A percentile compares a stretch with the other conserved stretches of the same genome.
Evolutionary conservation across 2,113 vertebrate species (phyloP).

Genomic region (Pluvialis apricaria): DNA sequence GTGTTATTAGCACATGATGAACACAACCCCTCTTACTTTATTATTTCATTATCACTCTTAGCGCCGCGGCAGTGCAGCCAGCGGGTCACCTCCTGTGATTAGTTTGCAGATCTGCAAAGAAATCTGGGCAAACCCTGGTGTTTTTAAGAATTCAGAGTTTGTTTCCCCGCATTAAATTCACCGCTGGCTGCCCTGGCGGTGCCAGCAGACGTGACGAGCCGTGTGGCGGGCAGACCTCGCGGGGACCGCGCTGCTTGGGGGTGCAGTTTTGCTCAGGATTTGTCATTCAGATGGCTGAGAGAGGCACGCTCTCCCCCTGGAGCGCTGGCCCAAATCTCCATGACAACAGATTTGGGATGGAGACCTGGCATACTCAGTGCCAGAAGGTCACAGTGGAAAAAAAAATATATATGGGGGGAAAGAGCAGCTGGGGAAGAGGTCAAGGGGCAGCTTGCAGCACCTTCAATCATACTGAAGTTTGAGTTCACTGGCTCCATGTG

Average conservation of each 20-base stretch:
- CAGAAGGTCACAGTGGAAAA: neutral
- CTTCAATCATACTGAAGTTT: neutral
- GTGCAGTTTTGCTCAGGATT: neutral
- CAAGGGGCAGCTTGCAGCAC: neutral
- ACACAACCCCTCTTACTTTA: neutral
- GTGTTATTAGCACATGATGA: neutral
- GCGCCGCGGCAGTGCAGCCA: neutral
- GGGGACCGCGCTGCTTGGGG: neutral
- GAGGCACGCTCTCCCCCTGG: neutral
- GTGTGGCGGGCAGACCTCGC: neutral
- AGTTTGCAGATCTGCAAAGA: neutral
- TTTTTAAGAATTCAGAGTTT: neutral
- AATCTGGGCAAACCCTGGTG: neutral
- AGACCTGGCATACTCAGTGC: neutral
- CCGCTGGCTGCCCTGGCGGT: neutral
- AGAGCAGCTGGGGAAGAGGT: neutral
- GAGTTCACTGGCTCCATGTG: neutral
- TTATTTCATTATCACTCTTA: neutral
- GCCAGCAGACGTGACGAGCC: neutral
- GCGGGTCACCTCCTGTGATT: neutral
- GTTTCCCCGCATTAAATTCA: neutral
- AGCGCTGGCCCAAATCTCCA: neutral
- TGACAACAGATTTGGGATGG: constrained; percentile 4
- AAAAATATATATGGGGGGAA: neutral
- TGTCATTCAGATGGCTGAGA: neutral